These are phyloP conservation scores for Monarcha castaneiventris DNA, from an alignment of 2,113 vertebrate genomes.

Conservation along the genomic window DNA sequence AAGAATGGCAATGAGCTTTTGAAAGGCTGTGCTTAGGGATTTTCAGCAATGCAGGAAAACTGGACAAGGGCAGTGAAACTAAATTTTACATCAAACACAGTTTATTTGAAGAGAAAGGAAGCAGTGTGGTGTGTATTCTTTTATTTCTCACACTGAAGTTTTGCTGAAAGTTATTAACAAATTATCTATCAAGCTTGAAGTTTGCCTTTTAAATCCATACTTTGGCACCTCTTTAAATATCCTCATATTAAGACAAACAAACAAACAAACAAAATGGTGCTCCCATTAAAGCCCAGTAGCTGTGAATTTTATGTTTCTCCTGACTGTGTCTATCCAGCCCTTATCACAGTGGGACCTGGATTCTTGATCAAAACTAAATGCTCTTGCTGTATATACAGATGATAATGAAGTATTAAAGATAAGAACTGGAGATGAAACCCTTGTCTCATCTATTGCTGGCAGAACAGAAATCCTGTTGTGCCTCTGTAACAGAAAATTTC, in stretches of 20 bases:
- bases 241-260: background rate
- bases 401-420: background rate
- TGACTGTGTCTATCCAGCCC: background rate
- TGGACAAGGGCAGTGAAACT: background rate
- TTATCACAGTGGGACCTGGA: background rate
- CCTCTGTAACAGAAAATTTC: background rate
- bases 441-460: background rate
- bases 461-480: background rate
- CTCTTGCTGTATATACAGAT: background rate
- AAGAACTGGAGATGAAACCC: background rate
- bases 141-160: background rate
- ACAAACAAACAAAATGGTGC: rapidly evolving
- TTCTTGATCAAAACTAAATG: background rate
- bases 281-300: background rate
- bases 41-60: background rate
- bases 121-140: background rate
- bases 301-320: background rate
- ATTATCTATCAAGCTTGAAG: background rate
- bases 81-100: background rate
- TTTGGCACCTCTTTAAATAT: background rate
- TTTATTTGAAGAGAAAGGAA: background rate
- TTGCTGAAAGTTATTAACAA: background rate
- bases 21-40: background rate
- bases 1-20: background rate
- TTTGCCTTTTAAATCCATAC: background rate